Conservation (phyloP, 2,797 vertebrate species). For the Typhlichthys subterraneus region DNA sequence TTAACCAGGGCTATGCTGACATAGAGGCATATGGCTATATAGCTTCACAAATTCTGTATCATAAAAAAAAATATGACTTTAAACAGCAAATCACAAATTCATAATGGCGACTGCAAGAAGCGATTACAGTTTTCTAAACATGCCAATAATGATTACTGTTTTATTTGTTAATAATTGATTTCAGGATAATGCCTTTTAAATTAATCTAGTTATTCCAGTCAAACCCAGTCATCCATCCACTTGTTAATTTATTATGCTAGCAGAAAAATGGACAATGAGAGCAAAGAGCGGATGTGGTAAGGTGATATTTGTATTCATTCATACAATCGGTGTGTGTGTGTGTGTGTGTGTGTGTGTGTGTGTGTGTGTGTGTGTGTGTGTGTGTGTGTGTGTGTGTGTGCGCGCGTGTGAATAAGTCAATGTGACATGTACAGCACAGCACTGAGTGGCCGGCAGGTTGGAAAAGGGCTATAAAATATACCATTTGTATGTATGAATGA, state of each 20-base stretch:
- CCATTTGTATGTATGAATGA: too few relatives aligned
- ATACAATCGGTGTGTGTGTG: too few relatives aligned
- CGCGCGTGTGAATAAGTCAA: too few relatives aligned
- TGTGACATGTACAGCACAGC: too few relatives aligned
- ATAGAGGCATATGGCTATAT: constrained; percentile 49
- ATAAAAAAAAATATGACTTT: constrained; percentile 49
- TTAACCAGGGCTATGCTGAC: constrained; percentile 54
- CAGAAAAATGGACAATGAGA: not conserved
- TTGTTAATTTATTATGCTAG: constrained; percentile 1
- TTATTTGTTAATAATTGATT: constrained; percentile 23
- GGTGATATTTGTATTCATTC: too few relatives aligned
- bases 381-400: too few relatives aligned
- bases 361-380: too few relatives aligned
- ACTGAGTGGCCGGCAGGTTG: too few relatives aligned
- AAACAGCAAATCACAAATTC: constrained; percentile 35
- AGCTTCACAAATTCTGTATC: constrained; percentile 44
- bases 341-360: too few relatives aligned
- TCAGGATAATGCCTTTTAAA: constrained; percentile 18
- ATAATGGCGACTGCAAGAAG: constrained; percentile 15
- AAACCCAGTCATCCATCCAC: not conserved
- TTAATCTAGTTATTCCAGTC: not conserved
- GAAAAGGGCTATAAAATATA: too few relatives aligned
- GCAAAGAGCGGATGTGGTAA: not conserved
- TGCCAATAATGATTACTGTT: constrained; percentile 11
- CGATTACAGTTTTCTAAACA: not conserved